Evolutionary conservation across 2,888 invertebrate species (phyloP).

Genomic region (Plutella xylostella): DNA sequence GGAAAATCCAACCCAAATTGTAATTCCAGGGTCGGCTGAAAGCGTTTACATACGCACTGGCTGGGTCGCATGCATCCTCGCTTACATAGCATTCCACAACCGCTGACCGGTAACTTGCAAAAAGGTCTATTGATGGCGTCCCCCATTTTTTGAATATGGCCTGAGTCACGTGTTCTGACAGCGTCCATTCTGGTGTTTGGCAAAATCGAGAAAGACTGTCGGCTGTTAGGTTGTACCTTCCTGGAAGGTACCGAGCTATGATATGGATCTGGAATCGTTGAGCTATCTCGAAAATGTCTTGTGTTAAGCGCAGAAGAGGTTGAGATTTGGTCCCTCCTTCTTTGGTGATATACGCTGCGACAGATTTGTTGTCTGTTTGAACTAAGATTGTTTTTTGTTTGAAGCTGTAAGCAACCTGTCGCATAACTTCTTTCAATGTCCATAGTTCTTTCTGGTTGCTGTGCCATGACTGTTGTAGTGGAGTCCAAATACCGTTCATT

Average conservation of each 20-base stretch:
- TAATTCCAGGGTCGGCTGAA: constrained; percentile 19
- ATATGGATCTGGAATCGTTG: neutral
- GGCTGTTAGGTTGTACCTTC: constrained; percentile 1
- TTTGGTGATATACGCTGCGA: constrained; percentile 7
- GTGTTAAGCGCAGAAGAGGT: neutral
- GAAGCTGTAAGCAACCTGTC: neutral
- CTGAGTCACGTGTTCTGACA: neutral
- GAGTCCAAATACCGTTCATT: neutral
- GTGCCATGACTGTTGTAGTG: constrained; percentile 1
- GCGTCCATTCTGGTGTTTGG: constrained; percentile 2
- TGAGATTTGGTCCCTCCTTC: constrained; percentile 3
- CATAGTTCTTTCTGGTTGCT: constrained; percentile 5
- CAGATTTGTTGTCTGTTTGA: constrained; percentile 11
- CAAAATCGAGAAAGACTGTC: constrained; percentile 2
- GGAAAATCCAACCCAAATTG: constrained; percentile 20
- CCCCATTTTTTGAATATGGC: constrained; percentile 9
- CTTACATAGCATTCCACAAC: constrained; percentile 8
- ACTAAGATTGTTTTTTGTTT: neutral
- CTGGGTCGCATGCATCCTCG: constrained; percentile 7
- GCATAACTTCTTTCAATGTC: neutral
- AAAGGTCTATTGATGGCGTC: constrained; percentile 10
- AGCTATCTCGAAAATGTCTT: neutral
- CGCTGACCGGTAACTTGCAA: constrained; percentile 8
- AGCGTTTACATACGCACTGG: constrained; percentile 15
- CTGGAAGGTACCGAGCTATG: constrained; percentile 4